phyloP scores from a whole-genome alignment of 2,888 invertebrate genomes.

The Zonitis immaculata region DNA sequence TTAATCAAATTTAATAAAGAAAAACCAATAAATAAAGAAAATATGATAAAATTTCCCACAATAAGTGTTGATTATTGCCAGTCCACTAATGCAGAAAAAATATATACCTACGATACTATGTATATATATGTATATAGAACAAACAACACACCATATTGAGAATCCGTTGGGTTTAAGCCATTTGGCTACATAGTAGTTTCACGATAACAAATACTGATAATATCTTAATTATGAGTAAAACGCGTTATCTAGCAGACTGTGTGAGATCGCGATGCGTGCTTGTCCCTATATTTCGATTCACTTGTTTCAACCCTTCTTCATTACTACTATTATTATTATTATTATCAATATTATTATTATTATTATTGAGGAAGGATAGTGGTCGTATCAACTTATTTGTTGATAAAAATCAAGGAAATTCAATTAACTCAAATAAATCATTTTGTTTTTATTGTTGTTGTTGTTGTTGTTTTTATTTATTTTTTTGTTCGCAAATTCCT shows the following conservation, averaged over 20 bases:
- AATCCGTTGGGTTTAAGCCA: constrained; percentile 44
- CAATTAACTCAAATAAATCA: neutral
- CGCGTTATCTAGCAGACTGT: constrained; percentile 48
- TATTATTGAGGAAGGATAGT: neutral
- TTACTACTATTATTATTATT: constrained; percentile 1
- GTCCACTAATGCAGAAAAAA: neutral
- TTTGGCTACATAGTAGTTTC: constrained; percentile 43
- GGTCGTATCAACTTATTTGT: neutral
- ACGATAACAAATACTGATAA: constrained; percentile 44
- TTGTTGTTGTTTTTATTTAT: neutral
- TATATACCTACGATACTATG: no score
- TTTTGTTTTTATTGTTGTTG: no score
- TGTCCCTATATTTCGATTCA: constrained; percentile 40
- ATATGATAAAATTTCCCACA: neutral
- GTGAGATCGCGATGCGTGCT: constrained; percentile 46
- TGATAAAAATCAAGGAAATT: neutral
- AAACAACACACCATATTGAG: constrained; percentile 45
- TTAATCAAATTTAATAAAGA: no score
- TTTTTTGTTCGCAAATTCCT: neutral
- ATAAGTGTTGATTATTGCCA: neutral
- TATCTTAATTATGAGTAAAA: constrained; percentile 51
- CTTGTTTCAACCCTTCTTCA: constrained; percentile 32
- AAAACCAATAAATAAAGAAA: no score
- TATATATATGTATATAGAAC: no score
- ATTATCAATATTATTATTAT: neutral